These are phyloP conservation scores for Labrus mixtus DNA, from an alignment of 2,113 vertebrate species.

Conservation along the genomic window DNA sequence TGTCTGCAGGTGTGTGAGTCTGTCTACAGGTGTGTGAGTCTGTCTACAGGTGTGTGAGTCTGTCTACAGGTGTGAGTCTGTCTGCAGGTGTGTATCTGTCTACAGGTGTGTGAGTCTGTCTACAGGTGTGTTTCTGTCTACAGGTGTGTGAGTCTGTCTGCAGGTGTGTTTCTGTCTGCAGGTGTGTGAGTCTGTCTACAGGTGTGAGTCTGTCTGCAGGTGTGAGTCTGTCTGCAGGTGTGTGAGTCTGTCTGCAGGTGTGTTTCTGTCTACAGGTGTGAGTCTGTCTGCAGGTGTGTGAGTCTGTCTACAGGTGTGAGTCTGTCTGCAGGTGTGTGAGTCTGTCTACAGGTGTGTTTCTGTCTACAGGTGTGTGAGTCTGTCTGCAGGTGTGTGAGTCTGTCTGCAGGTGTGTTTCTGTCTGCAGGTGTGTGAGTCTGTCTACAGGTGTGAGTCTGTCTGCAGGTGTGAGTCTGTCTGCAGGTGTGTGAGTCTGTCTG, in stretches of 20 bases:
- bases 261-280: neutral
- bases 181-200: neutral
- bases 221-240: conserved; percentile 8
- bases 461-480: neutral
- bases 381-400: conserved; percentile 8
- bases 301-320: no score
- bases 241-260: no score
- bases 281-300: neutral
- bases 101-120: neutral
- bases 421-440: neutral
- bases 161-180: no score
- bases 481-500: no score
- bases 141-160: conserved; percentile 2
- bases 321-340: no score
- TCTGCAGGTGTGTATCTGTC: no score
- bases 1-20: no score
- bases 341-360: no score
- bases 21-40: neutral
- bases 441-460: no score
- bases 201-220: neutral
- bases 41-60: conserved; percentile 8
- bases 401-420: no score
- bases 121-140: no score
- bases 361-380: neutral
- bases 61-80: neutral